Evolutionary conservation across 2,888 invertebrate genomes (phyloP).

Genomic region (Oligia strigilis): DNA sequence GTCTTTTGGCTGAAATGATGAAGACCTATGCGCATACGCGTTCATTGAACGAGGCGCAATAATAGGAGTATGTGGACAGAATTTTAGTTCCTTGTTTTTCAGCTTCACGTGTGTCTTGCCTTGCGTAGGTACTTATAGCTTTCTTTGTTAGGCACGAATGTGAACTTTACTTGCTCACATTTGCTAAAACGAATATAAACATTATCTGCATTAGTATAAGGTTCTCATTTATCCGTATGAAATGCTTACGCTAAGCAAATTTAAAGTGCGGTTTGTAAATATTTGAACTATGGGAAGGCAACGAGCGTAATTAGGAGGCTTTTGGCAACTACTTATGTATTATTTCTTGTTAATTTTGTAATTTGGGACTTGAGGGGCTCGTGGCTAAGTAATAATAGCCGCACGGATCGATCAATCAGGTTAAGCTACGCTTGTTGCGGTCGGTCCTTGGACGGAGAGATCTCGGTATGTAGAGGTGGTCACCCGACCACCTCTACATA

Average conservation of each 20-base stretch:
- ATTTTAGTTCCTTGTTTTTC: not conserved
- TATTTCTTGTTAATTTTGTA: too few relatives aligned
- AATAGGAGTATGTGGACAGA: not conserved
- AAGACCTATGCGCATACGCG: too few relatives aligned
- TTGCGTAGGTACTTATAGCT: not conserved
- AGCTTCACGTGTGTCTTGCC: not conserved
- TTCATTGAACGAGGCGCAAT: not conserved
- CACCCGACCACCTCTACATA: too few relatives aligned
- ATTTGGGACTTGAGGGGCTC: too few relatives aligned
- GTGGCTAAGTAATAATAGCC: too few relatives aligned
- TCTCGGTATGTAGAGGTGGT: too few relatives aligned
- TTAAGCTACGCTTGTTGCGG: too few relatives aligned
- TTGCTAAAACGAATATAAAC: not conserved
- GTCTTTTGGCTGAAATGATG: too few relatives aligned
- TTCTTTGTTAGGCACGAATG: not conserved
- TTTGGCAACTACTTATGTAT: too few relatives aligned
- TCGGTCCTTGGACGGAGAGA: too few relatives aligned
- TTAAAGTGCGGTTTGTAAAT: not conserved
- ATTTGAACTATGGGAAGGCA: not conserved
- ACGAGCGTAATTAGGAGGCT: not conserved
- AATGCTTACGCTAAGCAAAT: too few relatives aligned
- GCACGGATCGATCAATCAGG: too few relatives aligned
- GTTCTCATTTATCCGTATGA: not conserved
- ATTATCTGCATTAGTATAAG: not conserved
- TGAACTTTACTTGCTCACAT: not conserved